These are phyloP conservation scores for Archaeoteleia sp. DNA, from an alignment of 2,888 invertebrate genomes.

Conservation along the genomic window DNA sequence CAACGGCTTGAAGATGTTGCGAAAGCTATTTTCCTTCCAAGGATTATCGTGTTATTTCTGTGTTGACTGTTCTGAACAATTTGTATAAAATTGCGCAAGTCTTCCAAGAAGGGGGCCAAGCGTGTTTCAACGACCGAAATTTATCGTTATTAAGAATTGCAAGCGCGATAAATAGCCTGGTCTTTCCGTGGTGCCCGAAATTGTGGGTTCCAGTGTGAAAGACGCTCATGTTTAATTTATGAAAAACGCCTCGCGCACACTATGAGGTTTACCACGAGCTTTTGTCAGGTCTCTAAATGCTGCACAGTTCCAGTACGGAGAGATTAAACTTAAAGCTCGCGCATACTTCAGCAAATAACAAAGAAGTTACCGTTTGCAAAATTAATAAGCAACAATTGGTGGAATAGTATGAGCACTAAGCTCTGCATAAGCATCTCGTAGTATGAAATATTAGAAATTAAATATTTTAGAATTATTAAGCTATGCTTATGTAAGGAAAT, in stretches of 20 bases:
- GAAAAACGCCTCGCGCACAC: conserved; percentile 15
- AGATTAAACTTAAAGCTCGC: conserved; percentile 10
- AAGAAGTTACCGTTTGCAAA: conserved; percentile 3
- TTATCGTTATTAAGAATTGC: conserved; percentile 26
- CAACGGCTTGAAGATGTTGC: conserved; percentile 12
- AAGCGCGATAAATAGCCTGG: conserved; percentile 14
- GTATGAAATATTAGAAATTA: not conserved
- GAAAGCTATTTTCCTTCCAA: not conserved
- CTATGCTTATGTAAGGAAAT: no score
- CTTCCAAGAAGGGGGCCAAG: conserved; percentile 7
- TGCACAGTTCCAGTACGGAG: conserved; percentile 8
- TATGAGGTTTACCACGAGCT: conserved; percentile 15
- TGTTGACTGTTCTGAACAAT: conserved; percentile 8
- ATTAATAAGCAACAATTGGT: conserved; percentile 3
- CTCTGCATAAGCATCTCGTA: no score
- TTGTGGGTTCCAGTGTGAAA: conserved; percentile 6
- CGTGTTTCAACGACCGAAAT: conserved; percentile 13
- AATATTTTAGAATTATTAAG: no score
- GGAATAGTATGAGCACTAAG: no score
- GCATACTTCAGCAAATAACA: conserved; percentile 6
- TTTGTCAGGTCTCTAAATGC: conserved; percentile 8
- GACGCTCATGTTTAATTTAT: conserved; percentile 37
- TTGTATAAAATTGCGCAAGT: conserved; percentile 21
- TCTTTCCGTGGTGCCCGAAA: conserved; percentile 13
- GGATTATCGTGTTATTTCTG: conserved; percentile 2